A percentile compares a stretch with the other conserved stretches of the same genome.
These are phyloP conservation scores for Lissocephala sabroskyi DNA, from an alignment of 2,888 invertebrate genomes.

Conservation along the genomic window DNA sequence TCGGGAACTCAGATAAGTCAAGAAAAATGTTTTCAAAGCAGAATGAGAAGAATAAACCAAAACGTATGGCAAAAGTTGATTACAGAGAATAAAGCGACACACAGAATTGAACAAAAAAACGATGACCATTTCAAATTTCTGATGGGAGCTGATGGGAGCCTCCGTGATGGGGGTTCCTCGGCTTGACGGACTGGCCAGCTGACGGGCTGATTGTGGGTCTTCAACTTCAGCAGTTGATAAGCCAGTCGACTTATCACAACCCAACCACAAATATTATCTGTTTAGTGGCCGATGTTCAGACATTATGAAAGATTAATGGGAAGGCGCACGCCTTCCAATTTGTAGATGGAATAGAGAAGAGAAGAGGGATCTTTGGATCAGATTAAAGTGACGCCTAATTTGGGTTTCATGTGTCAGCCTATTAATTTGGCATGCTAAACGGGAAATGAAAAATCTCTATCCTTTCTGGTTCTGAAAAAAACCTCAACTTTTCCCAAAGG, in stretches of 20 bases:
- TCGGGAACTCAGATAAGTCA: slow-evolving; percentile 56
- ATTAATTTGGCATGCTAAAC: too few relatives aligned
- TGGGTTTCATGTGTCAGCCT: too few relatives aligned
- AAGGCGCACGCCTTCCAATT: slow-evolving; percentile 48
- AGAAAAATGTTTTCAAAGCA: slow-evolving; percentile 36
- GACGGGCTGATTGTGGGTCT: slow-evolving; percentile 38
- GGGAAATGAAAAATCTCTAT: too few relatives aligned
- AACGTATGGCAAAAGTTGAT: slow-evolving; percentile 10
- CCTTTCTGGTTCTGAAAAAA: too few relatives aligned
- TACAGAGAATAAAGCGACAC: slow-evolving; percentile 18
- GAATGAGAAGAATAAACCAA: neutral
- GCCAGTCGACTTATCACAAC: slow-evolving; percentile 37
- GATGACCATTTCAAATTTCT: too few relatives aligned
- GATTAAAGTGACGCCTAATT: too few relatives aligned
- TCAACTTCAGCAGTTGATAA: slow-evolving; percentile 17
- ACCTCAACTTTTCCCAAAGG: too few relatives aligned
- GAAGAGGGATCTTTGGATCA: too few relatives aligned
- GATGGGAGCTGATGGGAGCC: neutral
- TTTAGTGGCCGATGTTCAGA: slow-evolving; percentile 37
- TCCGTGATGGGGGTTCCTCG: slow-evolving; percentile 35
- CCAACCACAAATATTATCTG: slow-evolving; percentile 44
- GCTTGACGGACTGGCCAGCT: slow-evolving; percentile 22
- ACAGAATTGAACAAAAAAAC: slow-evolving; percentile 1
- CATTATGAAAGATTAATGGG: slow-evolving; percentile 61
- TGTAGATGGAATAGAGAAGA: too few relatives aligned